phyloP scores from a whole-genome alignment of 2,113 vertebrate genomes.

The Hepsetus odoe region DNA sequence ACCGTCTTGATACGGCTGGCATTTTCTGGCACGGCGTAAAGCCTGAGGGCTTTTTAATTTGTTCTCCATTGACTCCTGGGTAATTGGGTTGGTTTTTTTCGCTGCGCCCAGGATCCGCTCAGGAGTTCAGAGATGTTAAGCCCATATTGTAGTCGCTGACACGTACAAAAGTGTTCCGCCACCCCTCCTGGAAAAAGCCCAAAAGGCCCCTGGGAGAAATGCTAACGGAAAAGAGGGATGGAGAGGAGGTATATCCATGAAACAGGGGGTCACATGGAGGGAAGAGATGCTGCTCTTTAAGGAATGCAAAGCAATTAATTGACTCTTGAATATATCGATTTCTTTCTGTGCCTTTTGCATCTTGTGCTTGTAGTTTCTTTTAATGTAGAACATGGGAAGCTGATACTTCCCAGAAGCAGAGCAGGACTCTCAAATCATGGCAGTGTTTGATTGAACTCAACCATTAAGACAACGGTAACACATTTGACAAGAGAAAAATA shows the following conservation, averaged over 20 bases:
- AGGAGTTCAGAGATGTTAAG: constrained; percentile 71
- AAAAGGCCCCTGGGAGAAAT: constrained; percentile 51
- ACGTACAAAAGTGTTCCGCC: constrained; percentile 60
- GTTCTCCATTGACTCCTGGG: constrained; percentile 76
- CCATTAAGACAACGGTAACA: too few relatives aligned
- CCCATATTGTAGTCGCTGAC: constrained; percentile 67
- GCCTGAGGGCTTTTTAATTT: constrained; percentile 78
- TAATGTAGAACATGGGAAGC: neutral
- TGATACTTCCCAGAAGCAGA: too few relatives aligned
- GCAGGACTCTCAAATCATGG: too few relatives aligned
- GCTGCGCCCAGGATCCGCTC: constrained; percentile 71
- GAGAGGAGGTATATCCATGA: constrained; percentile 31
- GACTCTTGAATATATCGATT: constrained; percentile 37
- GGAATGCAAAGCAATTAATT: constrained; percentile 54
- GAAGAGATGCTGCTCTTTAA: neutral
- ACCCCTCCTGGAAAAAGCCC: constrained; percentile 26
- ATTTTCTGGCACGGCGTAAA: constrained; percentile 65
- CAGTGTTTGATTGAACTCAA: too few relatives aligned
- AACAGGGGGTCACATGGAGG: constrained; percentile 3
- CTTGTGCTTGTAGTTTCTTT: neutral
- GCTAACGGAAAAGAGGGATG: constrained; percentile 1
- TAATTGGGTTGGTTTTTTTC: constrained; percentile 75
- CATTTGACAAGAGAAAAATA: too few relatives aligned
- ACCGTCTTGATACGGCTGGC: constrained; percentile 68
- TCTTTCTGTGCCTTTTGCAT: constrained; percentile 23